Conservation (phyloP, 2,797 vertebrate species). For the Bucorvus abyssinicus region DNA sequence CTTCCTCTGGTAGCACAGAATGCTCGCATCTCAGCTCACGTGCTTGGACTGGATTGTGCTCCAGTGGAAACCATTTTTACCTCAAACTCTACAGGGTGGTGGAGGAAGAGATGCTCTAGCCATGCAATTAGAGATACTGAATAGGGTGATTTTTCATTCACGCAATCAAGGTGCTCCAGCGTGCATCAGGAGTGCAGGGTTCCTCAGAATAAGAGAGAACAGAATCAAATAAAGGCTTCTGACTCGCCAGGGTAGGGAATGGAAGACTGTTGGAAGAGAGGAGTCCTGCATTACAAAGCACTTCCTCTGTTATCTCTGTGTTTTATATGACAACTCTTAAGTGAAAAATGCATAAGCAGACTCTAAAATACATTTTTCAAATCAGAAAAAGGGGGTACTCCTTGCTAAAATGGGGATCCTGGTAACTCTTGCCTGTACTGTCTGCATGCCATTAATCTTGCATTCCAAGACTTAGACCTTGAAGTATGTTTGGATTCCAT, state of each 20-base stretch:
- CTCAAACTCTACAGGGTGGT: neutral
- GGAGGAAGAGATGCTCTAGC: neutral
- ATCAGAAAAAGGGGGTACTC: neutral
- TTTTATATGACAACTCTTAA: neutral
- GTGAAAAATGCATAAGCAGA: neutral
- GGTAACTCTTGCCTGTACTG: neutral
- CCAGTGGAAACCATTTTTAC: neutral
- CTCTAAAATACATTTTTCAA: neutral
- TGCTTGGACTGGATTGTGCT: neutral
- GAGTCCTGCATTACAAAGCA: neutral
- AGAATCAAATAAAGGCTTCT: neutral
- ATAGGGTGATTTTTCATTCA: neutral
- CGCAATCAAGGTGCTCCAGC: neutral
- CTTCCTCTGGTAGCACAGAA: neutral
- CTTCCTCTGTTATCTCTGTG: neutral
- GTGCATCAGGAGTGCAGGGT: neutral
- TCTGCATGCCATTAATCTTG: fast-evolving
- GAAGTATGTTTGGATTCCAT: neutral
- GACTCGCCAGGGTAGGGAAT: neutral
- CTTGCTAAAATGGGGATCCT: neutral
- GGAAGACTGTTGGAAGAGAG: neutral
- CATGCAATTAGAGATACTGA: neutral
- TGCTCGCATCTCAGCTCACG: fast-evolving
- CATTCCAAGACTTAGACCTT: neutral
- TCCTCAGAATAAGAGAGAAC: neutral